Base-by-base conservation (phyloP, 1,140 invertebrate genomes). In the Melipona quadrifasciata region DNA sequence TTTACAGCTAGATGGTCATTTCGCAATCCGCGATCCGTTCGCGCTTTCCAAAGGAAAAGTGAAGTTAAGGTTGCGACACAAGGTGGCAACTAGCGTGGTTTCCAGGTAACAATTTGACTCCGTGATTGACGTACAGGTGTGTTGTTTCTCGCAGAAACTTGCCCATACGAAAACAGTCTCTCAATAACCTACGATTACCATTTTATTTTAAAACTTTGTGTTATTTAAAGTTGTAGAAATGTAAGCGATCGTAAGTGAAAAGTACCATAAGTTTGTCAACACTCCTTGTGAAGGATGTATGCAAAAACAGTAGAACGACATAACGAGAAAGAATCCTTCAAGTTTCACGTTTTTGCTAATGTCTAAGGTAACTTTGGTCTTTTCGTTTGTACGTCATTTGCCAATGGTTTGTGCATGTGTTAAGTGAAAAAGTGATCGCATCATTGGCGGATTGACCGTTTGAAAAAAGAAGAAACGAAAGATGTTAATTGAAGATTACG, bases 401-500 rank as follows among this genome's bases (percentile, higher is more conserved):
- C 24, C 68, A 71, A 39, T 71, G 68, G 17, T 2, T 39, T 17
- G 31, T 53, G 24, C 31, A n/a, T 14, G 81, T 34, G 65, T 39
- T 31, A 78, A 83, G 75, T 83, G 81, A 83, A 67, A 83, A 78
- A 77, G 74, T 78, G 74, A 27, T 21, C 21, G 34, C 24, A 27
- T 31, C 55, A 51, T 67, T 55, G 19, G 53, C 21, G 72, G 73
- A 58, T 53, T 53, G 19, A n/a, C 17, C 27, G n/a, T 27, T 24
- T 64, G 79, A 12, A n/a, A 34, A 27, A 57, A 65, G 21, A 70
- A 39, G 57, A 64, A 53, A 79, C 65, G 68, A 73, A 39, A 87
- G 55, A 87, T 77, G 74, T 76, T 53, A 16, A n/a, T 53, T 24
- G 78, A 57, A 19, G 61, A 67, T 55, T 70, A 71, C 21, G 6